Evolutionary conservation across 2,113 vertebrate genomes (phyloP).

Genomic region (Calidris pugnax): DNA sequence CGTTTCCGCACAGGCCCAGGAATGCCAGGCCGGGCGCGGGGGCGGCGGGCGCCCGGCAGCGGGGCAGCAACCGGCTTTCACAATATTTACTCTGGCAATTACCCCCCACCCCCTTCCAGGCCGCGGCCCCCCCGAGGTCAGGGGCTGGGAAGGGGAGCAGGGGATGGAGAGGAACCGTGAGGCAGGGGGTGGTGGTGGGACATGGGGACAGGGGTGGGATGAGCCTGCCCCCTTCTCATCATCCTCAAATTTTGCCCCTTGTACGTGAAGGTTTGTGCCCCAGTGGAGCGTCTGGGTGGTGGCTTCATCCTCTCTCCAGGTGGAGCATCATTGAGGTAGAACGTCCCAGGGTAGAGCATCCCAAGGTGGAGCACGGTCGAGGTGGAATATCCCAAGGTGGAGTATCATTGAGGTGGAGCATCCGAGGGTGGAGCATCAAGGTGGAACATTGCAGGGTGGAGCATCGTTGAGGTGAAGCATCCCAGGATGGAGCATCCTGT

Average conservation of each 20-base stretch:
- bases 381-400: background rate
- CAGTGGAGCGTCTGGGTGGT: fast-evolving
- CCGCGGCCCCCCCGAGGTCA: background rate
- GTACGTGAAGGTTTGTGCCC: background rate
- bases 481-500: too few relatives aligned
- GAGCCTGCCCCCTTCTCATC: fast-evolving
- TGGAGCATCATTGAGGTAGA: background rate
- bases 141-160: background rate
- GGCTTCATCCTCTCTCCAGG: background rate
- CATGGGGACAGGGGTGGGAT: background rate
- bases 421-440: too few relatives aligned
- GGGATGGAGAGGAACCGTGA: background rate
- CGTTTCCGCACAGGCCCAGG: conserved; percentile 38
- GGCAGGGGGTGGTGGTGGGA: background rate
- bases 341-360: background rate
- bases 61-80: conserved; percentile 15
- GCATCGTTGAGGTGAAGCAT: too few relatives aligned
- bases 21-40: background rate
- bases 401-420: too few relatives aligned
- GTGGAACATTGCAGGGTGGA: too few relatives aligned
- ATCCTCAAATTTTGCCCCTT: background rate
- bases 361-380: background rate
- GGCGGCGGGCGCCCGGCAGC: background rate
- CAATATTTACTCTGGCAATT: conserved; percentile 51
- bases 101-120: background rate